Evolutionary conservation across 2,113 vertebrate species (phyloP), one percentile per base, ranked within the genome.

Genomic region (Struthio camelus): DNA sequence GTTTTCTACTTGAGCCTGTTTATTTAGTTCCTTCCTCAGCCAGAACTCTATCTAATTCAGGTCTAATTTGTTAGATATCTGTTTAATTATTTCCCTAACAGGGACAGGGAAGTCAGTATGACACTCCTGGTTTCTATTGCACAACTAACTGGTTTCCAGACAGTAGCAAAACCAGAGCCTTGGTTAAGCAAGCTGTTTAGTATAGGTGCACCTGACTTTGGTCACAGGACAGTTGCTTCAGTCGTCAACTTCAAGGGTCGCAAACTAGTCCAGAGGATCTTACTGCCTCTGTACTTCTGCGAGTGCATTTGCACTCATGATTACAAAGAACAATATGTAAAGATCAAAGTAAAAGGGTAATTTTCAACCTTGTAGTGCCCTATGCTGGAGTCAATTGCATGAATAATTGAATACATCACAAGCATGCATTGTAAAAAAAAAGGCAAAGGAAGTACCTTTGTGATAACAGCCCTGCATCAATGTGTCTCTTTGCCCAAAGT

Each of bases 291-390:
- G 28, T 87, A 42, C 85, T 95, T 54, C 71, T 90, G 25, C 70
- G 91, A 87, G 27, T 73, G 48, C 59, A 44, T 91, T 85, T 93
- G 11, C 70, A 66, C 58, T 90, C 54, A 44, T 38, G 67, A 85
- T 87, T 87, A 46, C 2, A 14, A 85, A 91, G 72, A 94, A 6
- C 73, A 56, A 90, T 76, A 83, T 90, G 65, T 62, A 71, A 92
- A 94, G 79, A 96, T 91, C 61, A 89, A 81, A 89, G 78, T 50
- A 42, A 64, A 85, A 79, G 22, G n/a, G 80, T 89, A 83, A 89
- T 86, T 96, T 96, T 95, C 85, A 93, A 95, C 92, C 88, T 93
- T 78, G 76, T 94, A 94, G 87, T 95, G 80, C 71, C 75, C 62
- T 91, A 46, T 46, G 80, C 53, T 83, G 84, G 59, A 66, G 89